Evolutionary conservation across 2,888 invertebrate genomes (phyloP).

Genomic region (Ophonus ardosiacus): DNA sequence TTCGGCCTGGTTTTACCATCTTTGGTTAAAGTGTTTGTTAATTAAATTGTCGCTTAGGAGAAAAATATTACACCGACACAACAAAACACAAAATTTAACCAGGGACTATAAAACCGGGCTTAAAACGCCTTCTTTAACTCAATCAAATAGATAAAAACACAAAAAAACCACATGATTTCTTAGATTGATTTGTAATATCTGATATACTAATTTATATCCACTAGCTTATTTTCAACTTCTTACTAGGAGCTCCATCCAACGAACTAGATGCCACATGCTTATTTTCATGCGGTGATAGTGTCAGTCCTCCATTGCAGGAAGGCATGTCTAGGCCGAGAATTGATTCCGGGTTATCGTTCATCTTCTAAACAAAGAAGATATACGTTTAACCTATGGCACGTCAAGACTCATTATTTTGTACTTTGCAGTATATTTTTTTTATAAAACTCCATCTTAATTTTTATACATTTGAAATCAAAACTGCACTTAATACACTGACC

Average conservation of each 20-base stretch:
- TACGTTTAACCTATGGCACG: background rate
- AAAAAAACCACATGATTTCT: background rate
- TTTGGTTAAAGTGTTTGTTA: background rate
- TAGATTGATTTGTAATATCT: slow-evolving; percentile 65
- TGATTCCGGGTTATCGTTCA: slow-evolving; percentile 41
- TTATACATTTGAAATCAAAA: too few species aligned
- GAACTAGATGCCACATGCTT: slow-evolving; percentile 74
- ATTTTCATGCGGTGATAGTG: slow-evolving; percentile 65
- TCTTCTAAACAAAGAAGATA: slow-evolving; percentile 69
- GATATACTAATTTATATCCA: slow-evolving; percentile 70
- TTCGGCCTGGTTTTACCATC: background rate
- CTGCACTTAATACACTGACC: too few species aligned
- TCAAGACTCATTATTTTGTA: background rate
- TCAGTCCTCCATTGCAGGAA: slow-evolving; percentile 69
- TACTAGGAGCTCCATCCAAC: slow-evolving; percentile 72
- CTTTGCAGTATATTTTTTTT: too few species aligned
- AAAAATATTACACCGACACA: too few species aligned
- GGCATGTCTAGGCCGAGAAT: slow-evolving; percentile 69
- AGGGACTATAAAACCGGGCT: too few species aligned
- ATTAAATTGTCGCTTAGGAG: too few species aligned
- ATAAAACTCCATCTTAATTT: too few species aligned
- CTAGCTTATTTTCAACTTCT: slow-evolving; percentile 76
- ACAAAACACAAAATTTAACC: too few species aligned
- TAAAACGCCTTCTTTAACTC: background rate
- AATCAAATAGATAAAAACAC: background rate